Percentiles rank a stretch among this genome's conserved stretches.
Conservation (phyloP, 2,797 vertebrate genomes). For the Rhyacichthys aspro region DNA sequence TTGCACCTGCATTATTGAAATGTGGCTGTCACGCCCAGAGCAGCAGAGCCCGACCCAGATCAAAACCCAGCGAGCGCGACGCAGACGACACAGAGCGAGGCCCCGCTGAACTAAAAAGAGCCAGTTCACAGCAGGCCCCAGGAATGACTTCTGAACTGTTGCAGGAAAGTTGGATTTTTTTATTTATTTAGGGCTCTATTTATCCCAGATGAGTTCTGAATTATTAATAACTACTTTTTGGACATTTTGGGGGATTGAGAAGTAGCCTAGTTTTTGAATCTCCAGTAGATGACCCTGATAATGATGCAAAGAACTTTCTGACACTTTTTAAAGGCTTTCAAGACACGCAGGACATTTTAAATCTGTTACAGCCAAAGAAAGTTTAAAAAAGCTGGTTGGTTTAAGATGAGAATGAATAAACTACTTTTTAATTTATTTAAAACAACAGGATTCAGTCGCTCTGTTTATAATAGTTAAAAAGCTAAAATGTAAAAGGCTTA, state of each 20-base stretch:
- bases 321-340: no score
- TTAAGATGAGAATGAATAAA: no score
- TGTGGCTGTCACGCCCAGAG: conserved; percentile 32
- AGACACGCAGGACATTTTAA: no score
- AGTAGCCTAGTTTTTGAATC: not conserved
- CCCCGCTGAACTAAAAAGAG: conserved; percentile 33
- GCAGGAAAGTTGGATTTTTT: conserved; percentile 5
- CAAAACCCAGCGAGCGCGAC: conserved; percentile 36
- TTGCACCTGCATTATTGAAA: conserved; percentile 52
- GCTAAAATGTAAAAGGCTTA: no score
- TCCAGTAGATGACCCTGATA: no score
- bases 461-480: no score
- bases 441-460: no score
- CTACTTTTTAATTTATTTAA: no score
- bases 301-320: no score
- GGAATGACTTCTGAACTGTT: conserved; percentile 38
- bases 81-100: conserved; percentile 26
- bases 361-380: no score
- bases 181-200: not conserved
- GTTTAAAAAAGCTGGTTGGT: no score
- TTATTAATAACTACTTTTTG: not conserved
- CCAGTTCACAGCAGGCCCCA: conserved; percentile 23
- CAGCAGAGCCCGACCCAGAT: conserved; percentile 30
- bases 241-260: not conserved
- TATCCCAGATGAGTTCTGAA: not conserved